Conservation (phyloP, 2,888 invertebrate genomes). For the Camponotus fellah region DNA sequence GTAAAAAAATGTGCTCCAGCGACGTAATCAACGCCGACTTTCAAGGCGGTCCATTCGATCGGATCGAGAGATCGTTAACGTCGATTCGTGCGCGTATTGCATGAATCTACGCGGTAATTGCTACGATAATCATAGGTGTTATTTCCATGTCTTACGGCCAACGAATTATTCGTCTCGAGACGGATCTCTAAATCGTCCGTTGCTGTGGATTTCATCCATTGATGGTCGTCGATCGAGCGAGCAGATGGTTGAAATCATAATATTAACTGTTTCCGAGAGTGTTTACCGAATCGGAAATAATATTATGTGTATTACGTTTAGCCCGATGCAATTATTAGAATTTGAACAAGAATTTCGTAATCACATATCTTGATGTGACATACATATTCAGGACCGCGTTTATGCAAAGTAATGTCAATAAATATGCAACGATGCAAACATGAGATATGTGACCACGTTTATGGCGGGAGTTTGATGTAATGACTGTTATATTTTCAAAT, state of each 20-base stretch:
- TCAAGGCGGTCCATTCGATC: conserved; percentile 41
- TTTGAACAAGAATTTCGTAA: conserved; percentile 65
- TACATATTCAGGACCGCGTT: conserved; percentile 68
- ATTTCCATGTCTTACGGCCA: conserved; percentile 15
- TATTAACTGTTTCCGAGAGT: background rate
- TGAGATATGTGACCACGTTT: conserved; percentile 71
- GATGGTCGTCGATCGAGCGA: conserved; percentile 4
- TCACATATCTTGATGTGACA: conserved; percentile 57
- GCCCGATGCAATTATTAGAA: conserved; percentile 53
- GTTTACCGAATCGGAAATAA: conserved; percentile 63
- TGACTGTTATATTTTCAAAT: conserved; percentile 62
- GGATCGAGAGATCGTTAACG: conserved; percentile 45
- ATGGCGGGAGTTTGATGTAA: conserved; percentile 53
- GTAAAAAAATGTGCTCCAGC: conserved; percentile 24
- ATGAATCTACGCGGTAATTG: conserved; percentile 28
- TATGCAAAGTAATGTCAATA: conserved; percentile 71
- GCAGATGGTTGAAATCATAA: conserved; percentile 30
- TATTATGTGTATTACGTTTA: conserved; percentile 62
- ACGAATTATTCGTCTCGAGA: background rate
- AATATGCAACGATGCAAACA: conserved; percentile 75
- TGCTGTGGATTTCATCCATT: conserved; percentile 1
- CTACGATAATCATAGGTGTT: conserved; percentile 44
- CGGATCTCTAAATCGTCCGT: conserved; percentile 24
- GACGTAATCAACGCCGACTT: conserved; percentile 36
- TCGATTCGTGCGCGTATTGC: conserved; percentile 31